Percentiles rank a stretch among this genome's conserved stretches.
phyloP scores from a whole-genome alignment of 2,113 vertebrate species.

The Odontesthes bonariensis region DNA sequence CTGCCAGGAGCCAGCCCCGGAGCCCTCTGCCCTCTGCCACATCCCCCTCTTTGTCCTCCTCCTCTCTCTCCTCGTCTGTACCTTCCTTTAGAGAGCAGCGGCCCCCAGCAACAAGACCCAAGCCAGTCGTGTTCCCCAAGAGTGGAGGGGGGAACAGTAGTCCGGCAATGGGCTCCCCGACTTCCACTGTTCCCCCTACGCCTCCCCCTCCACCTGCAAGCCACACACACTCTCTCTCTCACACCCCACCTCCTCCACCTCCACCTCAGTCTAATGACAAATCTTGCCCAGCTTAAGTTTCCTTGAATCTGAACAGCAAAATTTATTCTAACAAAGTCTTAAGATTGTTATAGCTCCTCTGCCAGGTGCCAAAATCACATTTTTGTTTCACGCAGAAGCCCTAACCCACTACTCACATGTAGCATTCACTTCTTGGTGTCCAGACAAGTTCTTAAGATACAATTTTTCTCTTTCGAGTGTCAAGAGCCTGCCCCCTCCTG shows the following conservation, averaged over 20 bases:
- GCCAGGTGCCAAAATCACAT: constrained; percentile 50
- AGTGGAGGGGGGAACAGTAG: constrained; percentile 80
- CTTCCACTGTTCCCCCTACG: constrained; percentile 83
- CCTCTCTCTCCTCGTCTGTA: constrained; percentile 76
- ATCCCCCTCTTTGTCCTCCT: constrained; percentile 68
- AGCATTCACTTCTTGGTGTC: constrained; percentile 57
- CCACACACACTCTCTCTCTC: constrained; percentile 69
- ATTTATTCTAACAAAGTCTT: constrained; percentile 21
- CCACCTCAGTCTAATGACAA: constrained; percentile 92
- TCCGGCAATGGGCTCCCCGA: constrained; percentile 87
- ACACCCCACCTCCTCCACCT: constrained; percentile 78
- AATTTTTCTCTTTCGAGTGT: constrained; percentile 32
- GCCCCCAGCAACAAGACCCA: constrained; percentile 94
- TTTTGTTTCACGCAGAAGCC: constrained; percentile 33
- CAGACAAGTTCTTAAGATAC: constrained; percentile 14
- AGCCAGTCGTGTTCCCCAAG: constrained; percentile 94
- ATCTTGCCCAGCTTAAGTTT: constrained; percentile 91
- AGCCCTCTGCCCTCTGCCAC: constrained; percentile 78
- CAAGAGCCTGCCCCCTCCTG: constrained; percentile 39
- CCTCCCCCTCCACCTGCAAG: constrained; percentile 80
- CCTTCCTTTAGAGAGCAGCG: constrained; percentile 83
- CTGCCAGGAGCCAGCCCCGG: constrained; percentile 84
- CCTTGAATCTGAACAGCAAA: constrained; percentile 12
- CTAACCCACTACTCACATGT: constrained; percentile 60
- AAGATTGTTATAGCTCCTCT: constrained; percentile 37